Percentiles rank a stretch among this genome's conserved stretches.
Evolutionary conservation across 2,797 vertebrate species (phyloP).

Genomic region (Spinus pinus): DNA sequence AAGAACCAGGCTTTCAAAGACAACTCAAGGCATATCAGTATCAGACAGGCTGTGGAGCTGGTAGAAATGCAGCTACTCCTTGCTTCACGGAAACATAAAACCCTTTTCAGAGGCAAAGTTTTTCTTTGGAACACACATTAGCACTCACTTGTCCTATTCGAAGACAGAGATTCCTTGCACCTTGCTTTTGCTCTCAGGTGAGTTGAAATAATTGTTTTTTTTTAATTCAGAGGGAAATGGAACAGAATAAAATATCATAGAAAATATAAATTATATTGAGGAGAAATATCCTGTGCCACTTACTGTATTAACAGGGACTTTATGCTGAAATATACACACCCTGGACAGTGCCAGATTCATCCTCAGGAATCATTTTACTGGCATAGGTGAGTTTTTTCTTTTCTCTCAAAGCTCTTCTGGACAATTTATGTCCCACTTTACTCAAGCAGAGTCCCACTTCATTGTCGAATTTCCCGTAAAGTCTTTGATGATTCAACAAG

Average conservation of each 20-base stretch:
- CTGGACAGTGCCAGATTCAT: neutral
- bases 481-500: neutral
- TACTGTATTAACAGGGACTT: neutral
- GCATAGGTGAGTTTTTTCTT: neutral
- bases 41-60: slow-evolving; percentile 29
- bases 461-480: neutral
- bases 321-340: neutral
- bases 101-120: slow-evolving; percentile 25
- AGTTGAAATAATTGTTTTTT: slow-evolving; percentile 30
- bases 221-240: neutral
- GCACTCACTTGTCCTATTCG: neutral
- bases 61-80: slow-evolving; percentile 39
- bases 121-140: slow-evolving; percentile 50
- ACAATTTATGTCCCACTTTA: neutral
- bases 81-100: slow-evolving; percentile 45
- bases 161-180: slow-evolving; percentile 11
- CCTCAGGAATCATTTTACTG: neutral
- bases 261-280: neutral
- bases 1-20: slow-evolving; percentile 51
- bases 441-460: neutral
- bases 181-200: slow-evolving; percentile 15
- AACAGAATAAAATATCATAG: neutral
- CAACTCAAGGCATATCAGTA: neutral
- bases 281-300: neutral
- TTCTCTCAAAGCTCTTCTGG: neutral